These are phyloP conservation scores for Phoenicopterus ruber DNA, from an alignment of 2,113 vertebrate species.

Conservation along the genomic window DNA sequence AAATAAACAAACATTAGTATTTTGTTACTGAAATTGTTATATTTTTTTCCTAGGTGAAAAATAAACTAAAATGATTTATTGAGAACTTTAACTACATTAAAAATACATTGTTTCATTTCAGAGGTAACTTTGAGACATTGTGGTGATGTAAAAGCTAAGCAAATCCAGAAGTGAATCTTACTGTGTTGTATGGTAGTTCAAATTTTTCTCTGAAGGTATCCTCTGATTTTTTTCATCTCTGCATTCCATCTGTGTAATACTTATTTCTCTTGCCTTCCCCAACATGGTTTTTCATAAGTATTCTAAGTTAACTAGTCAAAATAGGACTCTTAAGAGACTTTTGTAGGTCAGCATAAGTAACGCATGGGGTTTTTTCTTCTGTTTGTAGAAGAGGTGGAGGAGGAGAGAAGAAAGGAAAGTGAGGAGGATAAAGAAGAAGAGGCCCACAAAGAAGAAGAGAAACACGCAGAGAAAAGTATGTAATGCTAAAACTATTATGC, in stretches of 20 bases:
- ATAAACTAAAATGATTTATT: not conserved
- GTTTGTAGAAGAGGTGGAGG: conserved; percentile 46
- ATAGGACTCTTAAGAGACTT: not conserved
- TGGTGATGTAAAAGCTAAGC: not conserved
- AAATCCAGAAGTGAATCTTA: not conserved
- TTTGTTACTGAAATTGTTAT: not conserved
- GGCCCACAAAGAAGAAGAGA: conserved; percentile 59
- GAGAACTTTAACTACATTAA: not conserved
- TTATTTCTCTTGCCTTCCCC: not conserved
- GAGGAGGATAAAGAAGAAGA: conserved; percentile 55
- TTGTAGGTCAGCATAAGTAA: not conserved
- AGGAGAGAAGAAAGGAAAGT: not conserved
- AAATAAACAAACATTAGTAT: not conserved
- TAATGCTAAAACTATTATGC: not conserved
- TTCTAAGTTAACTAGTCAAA: not conserved
- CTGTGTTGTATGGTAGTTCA: not conserved
- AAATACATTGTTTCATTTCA: not conserved
- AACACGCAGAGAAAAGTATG: conserved; percentile 69
- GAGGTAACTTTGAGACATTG: not conserved
- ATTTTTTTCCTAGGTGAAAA: not conserved
- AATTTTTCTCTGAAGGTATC: not conserved
- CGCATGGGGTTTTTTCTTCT: not conserved
- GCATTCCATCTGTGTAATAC: not conserved
- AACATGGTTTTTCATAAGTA: not conserved
- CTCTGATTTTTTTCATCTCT: not conserved